Percentiles rank a stretch among this genome's conserved stretches.
Conservation (phyloP, 2,888 invertebrate species). For the Chrysina gloriosa region DNA sequence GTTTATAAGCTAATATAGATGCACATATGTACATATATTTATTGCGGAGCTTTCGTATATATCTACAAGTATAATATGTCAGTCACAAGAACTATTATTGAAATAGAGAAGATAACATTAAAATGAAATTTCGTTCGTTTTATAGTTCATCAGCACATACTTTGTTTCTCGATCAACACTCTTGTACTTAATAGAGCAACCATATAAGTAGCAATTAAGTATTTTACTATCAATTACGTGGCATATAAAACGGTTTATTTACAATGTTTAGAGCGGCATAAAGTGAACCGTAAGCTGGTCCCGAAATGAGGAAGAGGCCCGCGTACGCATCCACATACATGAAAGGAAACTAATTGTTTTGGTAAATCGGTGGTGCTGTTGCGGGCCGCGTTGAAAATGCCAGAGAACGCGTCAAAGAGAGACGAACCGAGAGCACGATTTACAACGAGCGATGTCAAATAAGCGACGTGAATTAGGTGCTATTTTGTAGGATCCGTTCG, state of each 20-base stretch:
- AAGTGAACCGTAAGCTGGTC: not conserved
- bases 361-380: constrained; percentile 39
- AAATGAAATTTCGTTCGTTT: constrained; percentile 17
- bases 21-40: too few species aligned
- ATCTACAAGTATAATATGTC: not conserved
- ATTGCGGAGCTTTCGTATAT: too few species aligned
- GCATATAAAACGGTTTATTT: constrained; percentile 32
- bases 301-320: not conserved
- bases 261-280: constrained; percentile 13
- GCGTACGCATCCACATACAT: constrained; percentile 1
- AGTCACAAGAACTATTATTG: not conserved
- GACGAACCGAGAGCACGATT: constrained; percentile 48
- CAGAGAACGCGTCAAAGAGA: constrained; percentile 48
- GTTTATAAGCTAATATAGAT: too few species aligned
- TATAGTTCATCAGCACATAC: constrained; percentile 28
- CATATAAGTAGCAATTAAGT: constrained; percentile 30
- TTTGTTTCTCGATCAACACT: constrained; percentile 26
- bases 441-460: constrained; percentile 52
- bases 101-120: not conserved
- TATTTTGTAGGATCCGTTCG: constrained; percentile 52
- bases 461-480: constrained; percentile 53
- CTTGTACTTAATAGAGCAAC: constrained; percentile 19
- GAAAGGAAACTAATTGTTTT: constrained; percentile 41
- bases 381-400: constrained; percentile 44
- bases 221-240: constrained; percentile 34